These are phyloP conservation scores for Opisthocomus hoazin DNA, from an alignment of 2,113 vertebrate genomes.

Conservation along the genomic window DNA sequence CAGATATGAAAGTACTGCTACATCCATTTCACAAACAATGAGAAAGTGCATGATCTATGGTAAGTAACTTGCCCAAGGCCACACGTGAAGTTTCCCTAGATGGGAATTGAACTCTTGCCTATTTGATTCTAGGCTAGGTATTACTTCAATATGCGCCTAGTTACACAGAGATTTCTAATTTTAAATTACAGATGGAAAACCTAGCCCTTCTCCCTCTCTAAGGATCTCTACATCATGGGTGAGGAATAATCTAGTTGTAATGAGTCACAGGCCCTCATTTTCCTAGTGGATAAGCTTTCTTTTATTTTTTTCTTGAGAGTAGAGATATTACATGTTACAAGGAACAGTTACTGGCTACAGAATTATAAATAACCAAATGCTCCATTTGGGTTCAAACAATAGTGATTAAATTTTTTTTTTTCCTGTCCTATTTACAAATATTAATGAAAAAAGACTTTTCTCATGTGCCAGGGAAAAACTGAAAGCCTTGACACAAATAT, in stretches of 20 bases:
- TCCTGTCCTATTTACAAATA: not conserved
- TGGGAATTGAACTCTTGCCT: not conserved
- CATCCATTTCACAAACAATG: not conserved
- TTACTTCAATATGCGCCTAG: not conserved
- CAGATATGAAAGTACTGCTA: not conserved
- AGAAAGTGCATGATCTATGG: not conserved
- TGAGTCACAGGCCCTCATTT: not conserved
- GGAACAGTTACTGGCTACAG: not conserved
- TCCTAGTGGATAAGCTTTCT: not conserved
- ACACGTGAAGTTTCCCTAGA: not conserved
- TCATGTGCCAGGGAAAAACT: not conserved
- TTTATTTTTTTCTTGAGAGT: not conserved
- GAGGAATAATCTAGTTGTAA: not conserved
- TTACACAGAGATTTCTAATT: not conserved
- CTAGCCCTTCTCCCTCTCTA: not conserved
- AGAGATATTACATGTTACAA: not conserved
- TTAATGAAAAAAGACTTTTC: not conserved
- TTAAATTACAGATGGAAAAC: not conserved
- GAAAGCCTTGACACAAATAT: not conserved
- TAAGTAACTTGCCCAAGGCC: not conserved
- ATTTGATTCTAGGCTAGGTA: not conserved
- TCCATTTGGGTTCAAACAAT: not conserved
- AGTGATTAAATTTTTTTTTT: not conserved
- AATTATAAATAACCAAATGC: not conserved
- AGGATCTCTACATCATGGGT: not conserved